These are phyloP conservation scores for Rhagium mordax DNA, from an alignment of 2,888 invertebrate genomes.

Conservation along the genomic window DNA sequence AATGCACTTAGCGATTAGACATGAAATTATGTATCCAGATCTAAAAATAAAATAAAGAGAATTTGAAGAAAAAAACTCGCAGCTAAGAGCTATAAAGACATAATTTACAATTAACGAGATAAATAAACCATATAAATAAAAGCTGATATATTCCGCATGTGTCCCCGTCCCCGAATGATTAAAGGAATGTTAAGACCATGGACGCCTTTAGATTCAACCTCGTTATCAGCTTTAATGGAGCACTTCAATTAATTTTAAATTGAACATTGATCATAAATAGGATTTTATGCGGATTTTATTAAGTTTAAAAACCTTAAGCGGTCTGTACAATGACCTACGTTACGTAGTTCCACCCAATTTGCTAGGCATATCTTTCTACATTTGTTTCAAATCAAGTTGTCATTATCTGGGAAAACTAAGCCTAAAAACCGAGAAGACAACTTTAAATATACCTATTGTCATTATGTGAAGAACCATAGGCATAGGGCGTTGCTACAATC, in stretches of 20 bases:
- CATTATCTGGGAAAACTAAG: too few species aligned
- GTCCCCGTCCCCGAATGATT: conserved; percentile 10
- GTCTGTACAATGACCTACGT: too few species aligned
- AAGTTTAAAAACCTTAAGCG: too few species aligned
- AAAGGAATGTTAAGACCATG: not conserved
- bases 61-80: not conserved
- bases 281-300: too few species aligned
- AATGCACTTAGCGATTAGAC: conserved; percentile 22
- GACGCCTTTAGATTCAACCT: not conserved
- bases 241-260: not conserved
- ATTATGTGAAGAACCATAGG: too few species aligned
- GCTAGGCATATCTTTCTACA: too few species aligned
- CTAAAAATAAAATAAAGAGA: conserved; percentile 17
- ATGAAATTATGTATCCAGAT: conserved; percentile 16
- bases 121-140: conserved; percentile 17
- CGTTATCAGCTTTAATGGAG: not conserved
- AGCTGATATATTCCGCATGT: conserved; percentile 14
- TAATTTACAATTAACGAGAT: conserved; percentile 17
- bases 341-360: too few species aligned
- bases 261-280: too few species aligned
- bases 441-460: too few species aligned
- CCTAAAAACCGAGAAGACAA: too few species aligned
- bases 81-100: not conserved
- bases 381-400: too few species aligned
- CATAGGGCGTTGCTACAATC: too few species aligned